These are phyloP conservation scores for Rhinichthys klamathensis DNA, from an alignment of 2,113 vertebrate species.

Conservation along the genomic window DNA sequence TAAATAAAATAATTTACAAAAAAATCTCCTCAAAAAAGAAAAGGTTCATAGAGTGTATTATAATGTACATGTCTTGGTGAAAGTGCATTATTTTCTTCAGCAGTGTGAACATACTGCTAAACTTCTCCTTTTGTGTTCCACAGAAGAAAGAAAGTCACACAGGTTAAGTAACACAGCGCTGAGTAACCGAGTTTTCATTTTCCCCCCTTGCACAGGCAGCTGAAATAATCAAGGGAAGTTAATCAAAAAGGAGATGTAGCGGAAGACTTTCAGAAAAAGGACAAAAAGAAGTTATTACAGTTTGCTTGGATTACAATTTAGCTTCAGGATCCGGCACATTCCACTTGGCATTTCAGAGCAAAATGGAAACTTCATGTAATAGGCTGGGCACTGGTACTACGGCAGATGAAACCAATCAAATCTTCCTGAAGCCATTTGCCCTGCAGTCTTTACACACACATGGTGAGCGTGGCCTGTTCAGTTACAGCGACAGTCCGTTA, in stretches of 20 bases:
- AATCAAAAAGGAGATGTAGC: background rate
- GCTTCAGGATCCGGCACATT: background rate
- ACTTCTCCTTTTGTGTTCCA: background rate
- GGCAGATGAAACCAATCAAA: constrained; percentile 17
- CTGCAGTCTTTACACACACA: constrained; percentile 46
- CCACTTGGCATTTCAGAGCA: constrained; percentile 23
- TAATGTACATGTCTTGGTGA: no score
- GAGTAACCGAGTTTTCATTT: background rate
- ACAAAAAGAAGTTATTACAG: background rate
- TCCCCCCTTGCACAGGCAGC: background rate
- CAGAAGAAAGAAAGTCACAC: background rate
- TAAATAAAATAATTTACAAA: no score
- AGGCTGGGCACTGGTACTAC: background rate
- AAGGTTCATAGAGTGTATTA: no score
- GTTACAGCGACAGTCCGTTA: constrained; percentile 45
- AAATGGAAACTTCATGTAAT: background rate
- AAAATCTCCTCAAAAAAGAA: no score
- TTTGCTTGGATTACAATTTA: background rate
- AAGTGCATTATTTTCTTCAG: background rate
- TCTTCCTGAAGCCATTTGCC: constrained; percentile 18
- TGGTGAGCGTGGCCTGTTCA: constrained; percentile 33
- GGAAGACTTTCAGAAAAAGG: background rate
- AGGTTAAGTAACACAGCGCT: background rate
- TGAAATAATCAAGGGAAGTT: background rate
- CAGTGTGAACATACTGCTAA: background rate